These are phyloP conservation scores for Donacobius atricapilla DNA, from an alignment of 2,113 vertebrate genomes.

Conservation along the genomic window DNA sequence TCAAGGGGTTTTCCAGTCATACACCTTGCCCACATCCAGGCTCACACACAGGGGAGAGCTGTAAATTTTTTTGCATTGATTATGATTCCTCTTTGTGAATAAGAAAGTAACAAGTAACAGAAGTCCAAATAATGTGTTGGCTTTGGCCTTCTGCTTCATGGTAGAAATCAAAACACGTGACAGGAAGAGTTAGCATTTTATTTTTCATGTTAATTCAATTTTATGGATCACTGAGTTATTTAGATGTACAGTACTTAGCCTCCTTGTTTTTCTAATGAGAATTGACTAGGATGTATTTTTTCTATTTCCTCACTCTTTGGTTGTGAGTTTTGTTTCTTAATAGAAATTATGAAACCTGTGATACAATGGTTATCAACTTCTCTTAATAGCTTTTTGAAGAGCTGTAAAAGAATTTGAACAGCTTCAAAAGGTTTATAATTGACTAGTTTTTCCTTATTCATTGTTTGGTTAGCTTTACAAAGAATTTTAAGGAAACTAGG, in stretches of 20 bases:
- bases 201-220: background rate
- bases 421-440: background rate
- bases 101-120: background rate
- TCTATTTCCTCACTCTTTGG: background rate
- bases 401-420: background rate
- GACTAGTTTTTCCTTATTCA: background rate
- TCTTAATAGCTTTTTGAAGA: background rate
- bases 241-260: background rate
- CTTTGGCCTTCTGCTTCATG: background rate
- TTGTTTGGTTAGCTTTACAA: background rate
- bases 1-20: background rate
- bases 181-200: background rate
- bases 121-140: background rate
- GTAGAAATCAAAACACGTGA: background rate
- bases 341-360: background rate
- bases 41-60: background rate
- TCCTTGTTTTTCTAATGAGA: background rate
- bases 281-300: background rate
- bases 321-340: background rate
- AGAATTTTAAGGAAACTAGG: background rate
- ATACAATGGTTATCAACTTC: background rate
- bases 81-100: background rate
- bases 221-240: background rate
- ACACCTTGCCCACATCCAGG: background rate
- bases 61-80: background rate